These are phyloP conservation scores for Gisinianus flammeolus DNA, from an alignment of 2,888 invertebrate genomes.

Conservation along the genomic window DNA sequence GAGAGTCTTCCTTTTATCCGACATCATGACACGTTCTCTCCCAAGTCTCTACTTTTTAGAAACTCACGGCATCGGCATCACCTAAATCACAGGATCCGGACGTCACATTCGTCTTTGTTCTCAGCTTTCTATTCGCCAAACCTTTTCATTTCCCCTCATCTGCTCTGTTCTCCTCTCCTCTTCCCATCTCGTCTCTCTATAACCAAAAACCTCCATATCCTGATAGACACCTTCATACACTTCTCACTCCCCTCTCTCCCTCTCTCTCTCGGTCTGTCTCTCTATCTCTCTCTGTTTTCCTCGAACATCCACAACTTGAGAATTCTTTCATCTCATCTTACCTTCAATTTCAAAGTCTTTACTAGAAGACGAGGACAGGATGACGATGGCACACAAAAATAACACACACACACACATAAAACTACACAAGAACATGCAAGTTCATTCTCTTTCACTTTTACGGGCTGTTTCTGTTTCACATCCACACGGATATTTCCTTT, in stretches of 20 bases:
- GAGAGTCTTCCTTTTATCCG: too few species aligned
- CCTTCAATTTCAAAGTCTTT: constrained; percentile 1
- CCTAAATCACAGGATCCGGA: constrained; percentile 24
- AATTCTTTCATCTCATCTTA: background rate
- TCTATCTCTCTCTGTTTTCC: too few species aligned
- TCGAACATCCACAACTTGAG: too few species aligned
- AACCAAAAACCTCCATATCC: background rate
- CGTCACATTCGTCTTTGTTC: constrained; percentile 20
- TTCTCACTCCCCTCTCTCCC: background rate
- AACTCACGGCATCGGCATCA: constrained; percentile 13
- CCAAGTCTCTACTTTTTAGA: background rate
- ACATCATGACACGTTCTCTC: constrained; percentile 11
- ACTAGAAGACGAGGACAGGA: too few species aligned
- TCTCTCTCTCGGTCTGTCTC: background rate
- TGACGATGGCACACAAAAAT: too few species aligned
- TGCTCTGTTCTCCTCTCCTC: background rate
- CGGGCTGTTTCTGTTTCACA: too few species aligned
- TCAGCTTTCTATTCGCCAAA: constrained; percentile 19
- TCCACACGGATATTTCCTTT: too few species aligned
- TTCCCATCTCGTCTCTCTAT: background rate
- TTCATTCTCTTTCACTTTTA: too few species aligned
- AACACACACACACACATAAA: too few species aligned
- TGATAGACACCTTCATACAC: background rate
- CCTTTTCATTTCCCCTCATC: background rate
- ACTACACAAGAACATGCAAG: too few species aligned